These are phyloP conservation scores for Yponomeuta evonymella DNA, from an alignment of 2,888 invertebrate genomes.

Conservation along the genomic window DNA sequence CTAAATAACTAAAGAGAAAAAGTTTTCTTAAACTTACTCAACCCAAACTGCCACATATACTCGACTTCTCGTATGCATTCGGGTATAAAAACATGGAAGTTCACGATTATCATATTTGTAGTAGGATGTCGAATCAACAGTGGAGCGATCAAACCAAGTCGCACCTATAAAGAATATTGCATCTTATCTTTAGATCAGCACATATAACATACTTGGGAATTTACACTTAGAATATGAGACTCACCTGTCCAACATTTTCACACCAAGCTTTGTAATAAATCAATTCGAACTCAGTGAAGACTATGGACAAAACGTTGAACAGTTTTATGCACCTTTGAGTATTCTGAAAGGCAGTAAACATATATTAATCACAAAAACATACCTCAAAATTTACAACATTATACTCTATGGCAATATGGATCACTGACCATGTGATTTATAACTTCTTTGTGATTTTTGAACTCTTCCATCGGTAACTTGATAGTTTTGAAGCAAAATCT, in stretches of 20 bases:
- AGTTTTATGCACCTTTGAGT: conserved; percentile 84
- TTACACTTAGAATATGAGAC: conserved; percentile 24
- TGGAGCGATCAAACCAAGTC: conserved; percentile 81
- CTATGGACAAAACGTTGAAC: conserved; percentile 86
- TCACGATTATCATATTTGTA: conserved; percentile 80
- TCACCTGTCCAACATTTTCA: conserved; percentile 83
- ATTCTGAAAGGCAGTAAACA: conserved; percentile 73
- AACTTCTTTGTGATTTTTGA: conserved; percentile 57
- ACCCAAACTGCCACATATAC: conserved; percentile 84
- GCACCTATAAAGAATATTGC: conserved; percentile 62
- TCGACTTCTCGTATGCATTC: conserved; percentile 88
- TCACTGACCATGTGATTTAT: conserved; percentile 55
- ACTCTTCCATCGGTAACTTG: conserved; percentile 83
- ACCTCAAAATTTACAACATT: not conserved
- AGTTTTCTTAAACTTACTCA: conserved; percentile 62
- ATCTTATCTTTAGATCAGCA: not conserved
- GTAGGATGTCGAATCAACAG: conserved; percentile 80
- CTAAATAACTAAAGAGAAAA: not conserved
- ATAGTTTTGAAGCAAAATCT: conserved; percentile 84
- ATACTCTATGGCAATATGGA: not conserved
- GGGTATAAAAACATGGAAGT: conserved; percentile 83
- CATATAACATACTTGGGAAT: not conserved
- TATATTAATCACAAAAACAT: conserved; percentile 18
- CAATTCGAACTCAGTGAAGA: conserved; percentile 88
- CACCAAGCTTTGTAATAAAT: conserved; percentile 89